These are phyloP conservation scores for Tinamus guttatus DNA, from an alignment of 2,113 vertebrate species.

Conservation along the genomic window DNA sequence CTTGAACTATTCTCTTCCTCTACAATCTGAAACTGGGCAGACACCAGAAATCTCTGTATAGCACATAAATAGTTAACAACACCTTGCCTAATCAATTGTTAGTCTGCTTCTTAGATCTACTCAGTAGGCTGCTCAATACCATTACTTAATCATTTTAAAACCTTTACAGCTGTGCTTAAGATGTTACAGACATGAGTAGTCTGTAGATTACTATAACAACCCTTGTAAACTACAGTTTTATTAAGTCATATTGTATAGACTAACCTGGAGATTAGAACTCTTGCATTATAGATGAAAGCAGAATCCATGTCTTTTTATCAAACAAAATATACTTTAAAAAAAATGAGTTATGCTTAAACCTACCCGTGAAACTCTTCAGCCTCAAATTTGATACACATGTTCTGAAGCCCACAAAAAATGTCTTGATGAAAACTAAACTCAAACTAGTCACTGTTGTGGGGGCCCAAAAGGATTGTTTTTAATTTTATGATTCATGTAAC, in stretches of 20 bases:
- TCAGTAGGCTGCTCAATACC: slow-evolving; percentile 31
- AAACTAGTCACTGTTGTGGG: neutral
- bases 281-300: slow-evolving; percentile 52
- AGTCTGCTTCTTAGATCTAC: slow-evolving; percentile 46
- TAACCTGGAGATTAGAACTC: slow-evolving; percentile 25
- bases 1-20: neutral
- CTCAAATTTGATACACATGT: slow-evolving; percentile 54
- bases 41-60: slow-evolving; percentile 4
- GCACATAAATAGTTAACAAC: slow-evolving; percentile 60
- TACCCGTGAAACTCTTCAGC: slow-evolving; percentile 36
- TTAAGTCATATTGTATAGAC: slow-evolving; percentile 69
- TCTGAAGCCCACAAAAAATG: neutral
- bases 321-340: slow-evolving; percentile 43
- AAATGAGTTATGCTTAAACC: slow-evolving; percentile 23
- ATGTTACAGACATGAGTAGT: slow-evolving; percentile 53
- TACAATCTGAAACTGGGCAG: slow-evolving; percentile 14
- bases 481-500: neutral
- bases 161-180: slow-evolving; percentile 63
- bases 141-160: slow-evolving; percentile 49
- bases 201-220: slow-evolving; percentile 46
- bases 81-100: slow-evolving; percentile 60
- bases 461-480: neutral
- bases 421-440: slow-evolving; percentile 7
- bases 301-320: slow-evolving; percentile 21
- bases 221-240: slow-evolving; percentile 67